phyloP scores from a whole-genome alignment of 2,797 vertebrate genomes.

The Heterohyrax brucei region DNA sequence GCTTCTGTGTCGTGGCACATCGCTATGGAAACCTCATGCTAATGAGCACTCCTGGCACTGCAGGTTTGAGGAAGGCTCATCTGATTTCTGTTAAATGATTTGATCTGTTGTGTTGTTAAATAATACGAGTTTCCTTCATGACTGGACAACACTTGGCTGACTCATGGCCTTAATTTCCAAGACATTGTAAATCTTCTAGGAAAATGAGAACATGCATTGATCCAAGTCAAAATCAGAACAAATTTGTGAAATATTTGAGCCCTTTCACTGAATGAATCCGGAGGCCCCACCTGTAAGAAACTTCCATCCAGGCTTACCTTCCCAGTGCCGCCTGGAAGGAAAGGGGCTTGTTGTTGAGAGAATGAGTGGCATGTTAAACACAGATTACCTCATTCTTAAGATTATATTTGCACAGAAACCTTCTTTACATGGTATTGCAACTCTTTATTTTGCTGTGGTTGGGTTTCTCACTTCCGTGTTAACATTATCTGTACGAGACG shows the following conservation, averaged over 20 bases:
- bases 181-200: not conserved
- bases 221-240: constrained; percentile 34
- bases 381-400: not conserved
- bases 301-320: not conserved
- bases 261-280: not conserved
- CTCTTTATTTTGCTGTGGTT: not conserved
- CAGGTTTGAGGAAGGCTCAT: not conserved
- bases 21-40: not conserved
- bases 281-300: not conserved
- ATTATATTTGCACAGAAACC: not conserved
- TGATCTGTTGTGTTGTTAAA: not conserved
- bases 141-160: too few species aligned
- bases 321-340: not conserved
- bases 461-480: not conserved
- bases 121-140: too few species aligned
- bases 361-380: not conserved
- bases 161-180: not conserved
- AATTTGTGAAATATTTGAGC: not conserved
- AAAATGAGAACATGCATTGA: not conserved
- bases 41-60: not conserved
- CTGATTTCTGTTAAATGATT: constrained; percentile 39
- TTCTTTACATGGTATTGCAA: not conserved
- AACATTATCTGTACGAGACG: not conserved
- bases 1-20: not conserved
- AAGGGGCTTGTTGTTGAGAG: not conserved